These are phyloP conservation scores for Osmoderma eremita DNA, from an alignment of 2,888 invertebrate genomes.

Conservation along the genomic window DNA sequence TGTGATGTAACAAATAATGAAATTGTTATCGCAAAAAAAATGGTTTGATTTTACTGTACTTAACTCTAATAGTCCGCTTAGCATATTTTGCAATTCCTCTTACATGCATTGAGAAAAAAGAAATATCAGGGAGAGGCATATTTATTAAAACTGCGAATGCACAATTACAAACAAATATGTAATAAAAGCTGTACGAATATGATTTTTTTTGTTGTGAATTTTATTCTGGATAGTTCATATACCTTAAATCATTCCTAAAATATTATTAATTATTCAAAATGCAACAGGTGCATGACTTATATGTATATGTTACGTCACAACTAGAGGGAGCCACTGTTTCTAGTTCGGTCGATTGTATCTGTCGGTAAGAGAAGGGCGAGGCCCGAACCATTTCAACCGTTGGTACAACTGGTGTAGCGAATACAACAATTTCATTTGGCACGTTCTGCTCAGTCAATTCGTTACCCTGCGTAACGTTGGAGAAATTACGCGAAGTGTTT, in stretches of 20 bases:
- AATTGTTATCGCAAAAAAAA: too few species aligned
- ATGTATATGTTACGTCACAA: not conserved
- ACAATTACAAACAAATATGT: too few species aligned
- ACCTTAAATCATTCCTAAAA: not conserved
- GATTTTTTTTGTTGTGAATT: too few species aligned
- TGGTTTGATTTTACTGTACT: too few species aligned
- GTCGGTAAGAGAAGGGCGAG: constrained; percentile 56
- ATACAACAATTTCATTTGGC: constrained; percentile 20
- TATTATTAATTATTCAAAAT: not conserved
- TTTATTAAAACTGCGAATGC: too few species aligned
- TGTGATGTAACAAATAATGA: too few species aligned
- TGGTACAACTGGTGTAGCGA: constrained; percentile 40
- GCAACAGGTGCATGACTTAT: constrained; percentile 40
- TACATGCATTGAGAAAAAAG: too few species aligned
- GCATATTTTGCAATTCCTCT: too few species aligned
- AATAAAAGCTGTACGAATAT: too few species aligned
- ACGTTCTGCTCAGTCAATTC: constrained; percentile 31
- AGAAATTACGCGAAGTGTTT: constrained; percentile 31
- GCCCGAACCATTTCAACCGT: constrained; percentile 46
- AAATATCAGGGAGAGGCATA: too few species aligned
- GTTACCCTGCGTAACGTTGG: constrained; percentile 23
- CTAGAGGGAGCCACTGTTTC: constrained; percentile 7
- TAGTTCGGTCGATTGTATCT: constrained; percentile 40
- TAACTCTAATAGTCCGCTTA: too few species aligned
- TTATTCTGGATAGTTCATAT: too few species aligned